Conservation (phyloP, 2,888 invertebrate species). For the Leucoma salicis region DNA sequence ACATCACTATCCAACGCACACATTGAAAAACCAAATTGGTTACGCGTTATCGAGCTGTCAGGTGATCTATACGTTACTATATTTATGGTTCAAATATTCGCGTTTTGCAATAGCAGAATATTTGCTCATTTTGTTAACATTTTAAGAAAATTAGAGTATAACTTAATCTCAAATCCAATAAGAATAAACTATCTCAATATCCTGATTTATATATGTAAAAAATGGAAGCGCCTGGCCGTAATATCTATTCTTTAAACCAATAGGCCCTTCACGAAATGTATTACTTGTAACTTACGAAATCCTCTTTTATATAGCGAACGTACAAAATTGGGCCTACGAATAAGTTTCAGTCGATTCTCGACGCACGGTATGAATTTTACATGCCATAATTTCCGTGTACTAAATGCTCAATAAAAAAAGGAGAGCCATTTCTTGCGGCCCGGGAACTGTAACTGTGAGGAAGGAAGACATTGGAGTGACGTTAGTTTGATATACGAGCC, state of each 20-base stretch:
- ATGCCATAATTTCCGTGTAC: constrained; percentile 64
- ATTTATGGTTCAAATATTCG: no score
- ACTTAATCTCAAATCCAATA: constrained; percentile 20
- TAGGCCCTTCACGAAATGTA: constrained; percentile 20
- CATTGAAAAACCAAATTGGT: no score
- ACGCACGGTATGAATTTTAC: constrained; percentile 54
- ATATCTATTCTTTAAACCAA: constrained; percentile 20
- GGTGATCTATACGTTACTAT: no score
- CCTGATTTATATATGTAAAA: constrained; percentile 14
- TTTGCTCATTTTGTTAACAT: no score
- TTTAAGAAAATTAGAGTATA: no score
- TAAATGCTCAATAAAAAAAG: constrained; percentile 75
- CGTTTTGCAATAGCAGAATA: no score
- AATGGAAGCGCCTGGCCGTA: constrained; percentile 11
- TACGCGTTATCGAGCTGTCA: no score
- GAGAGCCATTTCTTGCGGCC: constrained; percentile 64
- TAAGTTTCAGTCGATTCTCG: constrained; percentile 33
- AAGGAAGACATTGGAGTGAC: constrained; percentile 80
- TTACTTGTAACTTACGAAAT: constrained; percentile 21
- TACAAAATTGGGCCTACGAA: constrained; percentile 33
- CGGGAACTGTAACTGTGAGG: constrained; percentile 66
- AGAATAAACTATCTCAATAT: constrained; percentile 15
- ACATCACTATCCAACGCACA: no score
- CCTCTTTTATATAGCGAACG: constrained; percentile 18
- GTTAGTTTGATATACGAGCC: constrained; percentile 80